Evolutionary conservation across 2,797 vertebrate species (phyloP).

Genomic region (Perodicticus potto): DNA sequence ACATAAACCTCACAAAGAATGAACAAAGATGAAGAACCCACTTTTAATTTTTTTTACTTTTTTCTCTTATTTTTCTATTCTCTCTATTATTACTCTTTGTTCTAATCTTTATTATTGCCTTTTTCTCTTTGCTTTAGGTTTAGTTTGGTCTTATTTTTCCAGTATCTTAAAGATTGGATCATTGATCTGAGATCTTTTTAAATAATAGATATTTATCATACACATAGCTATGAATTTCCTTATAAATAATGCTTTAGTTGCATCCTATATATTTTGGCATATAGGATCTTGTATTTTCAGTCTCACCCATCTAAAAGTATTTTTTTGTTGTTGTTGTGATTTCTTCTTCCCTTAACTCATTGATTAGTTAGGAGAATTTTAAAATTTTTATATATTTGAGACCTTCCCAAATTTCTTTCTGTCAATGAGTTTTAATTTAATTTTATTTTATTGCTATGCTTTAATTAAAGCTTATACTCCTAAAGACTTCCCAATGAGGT

Average conservation of each 20-base stretch:
- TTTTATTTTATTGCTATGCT: background rate
- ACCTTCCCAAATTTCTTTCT: conserved; percentile 26
- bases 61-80: conserved; percentile 2
- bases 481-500: background rate
- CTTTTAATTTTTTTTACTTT: conserved; percentile 42
- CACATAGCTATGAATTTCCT: background rate
- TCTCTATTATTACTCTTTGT: conserved; percentile 17
- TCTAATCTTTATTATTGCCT: background rate
- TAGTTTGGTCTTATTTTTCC: background rate
- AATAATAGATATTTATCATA: background rate
- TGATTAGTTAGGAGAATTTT: background rate
- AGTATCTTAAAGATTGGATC: background rate
- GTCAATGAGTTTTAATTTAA: background rate
- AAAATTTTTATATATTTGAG: background rate
- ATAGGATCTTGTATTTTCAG: background rate
- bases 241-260: background rate
- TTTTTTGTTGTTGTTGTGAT: background rate
- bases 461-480: background rate
- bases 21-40: background rate
- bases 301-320: background rate
- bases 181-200: background rate
- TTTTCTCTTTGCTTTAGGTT: conserved; percentile 33
- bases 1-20: too few relatives aligned
- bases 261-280: background rate
- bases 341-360: conserved; percentile 16